These are phyloP conservation scores for Sanderia malayensis DNA, from an alignment of 30 jellyfish, hydroid and myxozoan species.

Conservation along the genomic window DNA sequence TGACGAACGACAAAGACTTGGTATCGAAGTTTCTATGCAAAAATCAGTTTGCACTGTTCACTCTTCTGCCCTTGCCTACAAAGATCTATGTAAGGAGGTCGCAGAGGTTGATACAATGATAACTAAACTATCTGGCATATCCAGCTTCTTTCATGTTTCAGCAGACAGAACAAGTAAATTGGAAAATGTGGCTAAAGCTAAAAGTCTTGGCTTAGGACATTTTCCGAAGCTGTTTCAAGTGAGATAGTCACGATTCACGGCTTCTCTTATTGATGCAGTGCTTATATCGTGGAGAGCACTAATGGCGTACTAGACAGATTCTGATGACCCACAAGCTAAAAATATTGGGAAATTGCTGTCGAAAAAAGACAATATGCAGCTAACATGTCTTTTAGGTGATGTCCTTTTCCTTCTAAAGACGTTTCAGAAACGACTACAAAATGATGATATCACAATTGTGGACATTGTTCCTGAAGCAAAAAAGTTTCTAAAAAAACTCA, in stretches of 20 bases:
- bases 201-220: background rate
- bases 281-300: slow-evolving; percentile 27
- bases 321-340: slow-evolving; percentile 20
- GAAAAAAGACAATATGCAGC: slow-evolving; percentile 38
- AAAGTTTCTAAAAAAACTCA: no score
- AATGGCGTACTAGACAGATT: slow-evolving; percentile 2
- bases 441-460: slow-evolving; percentile 28
- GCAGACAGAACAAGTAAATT: slow-evolving; percentile 36
- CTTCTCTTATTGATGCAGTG: slow-evolving; percentile 31
- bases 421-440: slow-evolving; percentile 21
- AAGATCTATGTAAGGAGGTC: no score
- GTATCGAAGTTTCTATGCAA: slow-evolving; percentile 30
- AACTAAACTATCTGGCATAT: no score
- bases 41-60: slow-evolving; percentile 48
- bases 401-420: slow-evolving; percentile 34
- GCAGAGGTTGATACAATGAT: no score
- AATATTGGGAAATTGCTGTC: slow-evolving; percentile 30
- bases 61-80: slow-evolving; percentile 34
- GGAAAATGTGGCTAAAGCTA: slow-evolving; percentile 15
- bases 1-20: slow-evolving; percentile 20
- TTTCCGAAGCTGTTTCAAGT: slow-evolving; percentile 26
- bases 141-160: slow-evolving; percentile 27
- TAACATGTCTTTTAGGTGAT: slow-evolving; percentile 42
- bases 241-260: slow-evolving; percentile 35
- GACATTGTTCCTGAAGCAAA: slow-evolving; percentile 28